Conservation (phyloP, 2,888 invertebrate species). For the Bellardia bayeri region DNA sequence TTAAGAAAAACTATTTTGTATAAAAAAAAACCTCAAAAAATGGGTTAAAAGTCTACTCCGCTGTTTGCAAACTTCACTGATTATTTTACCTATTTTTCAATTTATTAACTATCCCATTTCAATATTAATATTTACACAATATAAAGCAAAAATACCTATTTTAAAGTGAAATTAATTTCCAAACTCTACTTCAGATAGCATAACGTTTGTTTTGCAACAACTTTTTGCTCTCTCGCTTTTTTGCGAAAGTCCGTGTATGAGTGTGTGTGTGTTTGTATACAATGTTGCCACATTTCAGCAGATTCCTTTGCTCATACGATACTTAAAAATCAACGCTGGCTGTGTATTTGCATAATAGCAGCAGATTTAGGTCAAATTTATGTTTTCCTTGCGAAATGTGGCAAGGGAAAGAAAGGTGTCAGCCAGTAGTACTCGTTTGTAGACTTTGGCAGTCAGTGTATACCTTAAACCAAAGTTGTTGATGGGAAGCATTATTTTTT, state of each 20-base stretch:
- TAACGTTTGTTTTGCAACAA: constrained; percentile 26
- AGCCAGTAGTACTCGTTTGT: background rate
- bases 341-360: constrained; percentile 69
- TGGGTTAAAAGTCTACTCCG: background rate
- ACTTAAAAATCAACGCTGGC: constrained; percentile 16
- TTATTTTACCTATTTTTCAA: constrained; percentile 13
- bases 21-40: background rate
- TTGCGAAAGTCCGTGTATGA: background rate
- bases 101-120: background rate
- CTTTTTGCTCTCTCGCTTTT: background rate
- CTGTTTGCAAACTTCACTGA: constrained; percentile 21
- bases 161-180: constrained; percentile 21
- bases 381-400: constrained; percentile 52
- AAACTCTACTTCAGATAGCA: constrained; percentile 37
- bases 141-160: constrained; percentile 6
- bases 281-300: constrained; percentile 63
- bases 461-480: constrained; percentile 36
- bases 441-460: background rate
- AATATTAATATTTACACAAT: constrained; percentile 31
- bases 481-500: constrained; percentile 31
- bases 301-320: constrained; percentile 33
- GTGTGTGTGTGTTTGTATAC: background rate
- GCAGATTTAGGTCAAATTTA: constrained; percentile 74
- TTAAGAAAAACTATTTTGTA: too few relatives aligned
- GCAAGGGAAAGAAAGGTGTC: constrained; percentile 6